These are phyloP conservation scores for Hapalemur alaotrensis DNA, from an alignment of 2,797 vertebrate genomes.

Conservation along the genomic window DNA sequence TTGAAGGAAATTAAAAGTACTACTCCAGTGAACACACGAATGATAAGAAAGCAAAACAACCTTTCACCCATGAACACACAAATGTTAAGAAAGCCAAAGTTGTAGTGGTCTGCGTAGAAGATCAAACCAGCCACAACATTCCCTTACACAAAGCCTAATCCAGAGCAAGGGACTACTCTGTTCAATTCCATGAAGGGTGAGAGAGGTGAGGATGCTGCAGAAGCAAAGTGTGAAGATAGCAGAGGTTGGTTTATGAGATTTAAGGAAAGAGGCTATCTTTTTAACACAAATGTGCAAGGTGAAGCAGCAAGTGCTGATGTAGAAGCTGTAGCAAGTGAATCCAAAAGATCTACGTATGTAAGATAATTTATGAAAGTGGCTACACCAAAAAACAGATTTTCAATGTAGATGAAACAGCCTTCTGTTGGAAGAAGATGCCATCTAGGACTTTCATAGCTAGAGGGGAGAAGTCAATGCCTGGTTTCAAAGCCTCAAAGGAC, in stretches of 20 bases:
- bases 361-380: neutral
- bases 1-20: neutral
- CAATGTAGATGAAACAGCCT: neutral
- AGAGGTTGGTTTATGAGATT: neutral
- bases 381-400: neutral
- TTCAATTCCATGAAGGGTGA: neutral
- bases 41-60: neutral
- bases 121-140: neutral
- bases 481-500: neutral
- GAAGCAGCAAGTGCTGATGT: neutral
- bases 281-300: neutral
- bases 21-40: neutral
- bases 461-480: neutral
- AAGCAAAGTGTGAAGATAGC: neutral
- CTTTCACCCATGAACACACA: neutral
- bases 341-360: neutral
- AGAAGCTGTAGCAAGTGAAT: neutral
- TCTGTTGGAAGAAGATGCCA: neutral
- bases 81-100: neutral
- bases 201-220: neutral
- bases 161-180: neutral
- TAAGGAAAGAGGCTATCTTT: neutral
- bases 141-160: neutral
- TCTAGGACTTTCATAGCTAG: neutral
- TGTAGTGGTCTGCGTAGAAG: neutral